These are phyloP conservation scores for Parelbella ahira DNA, from an alignment of 2,888 invertebrate genomes.

Conservation along the genomic window DNA sequence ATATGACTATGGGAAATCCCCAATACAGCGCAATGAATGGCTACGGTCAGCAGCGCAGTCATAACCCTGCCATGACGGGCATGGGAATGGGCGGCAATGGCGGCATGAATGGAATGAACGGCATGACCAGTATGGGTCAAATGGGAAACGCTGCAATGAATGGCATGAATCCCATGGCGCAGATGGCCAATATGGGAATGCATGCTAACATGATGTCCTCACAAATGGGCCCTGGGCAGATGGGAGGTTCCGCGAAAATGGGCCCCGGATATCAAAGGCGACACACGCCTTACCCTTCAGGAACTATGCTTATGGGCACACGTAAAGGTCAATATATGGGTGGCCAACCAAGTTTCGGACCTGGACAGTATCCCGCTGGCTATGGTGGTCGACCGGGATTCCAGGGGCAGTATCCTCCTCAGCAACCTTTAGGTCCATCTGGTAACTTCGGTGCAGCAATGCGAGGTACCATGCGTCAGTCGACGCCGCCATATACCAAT, in stretches of 20 bases:
- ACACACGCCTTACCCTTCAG: conserved; percentile 91
- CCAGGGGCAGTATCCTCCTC: conserved; percentile 84
- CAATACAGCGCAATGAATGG: conserved; percentile 82
- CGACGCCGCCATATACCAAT: conserved; percentile 84
- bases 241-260: conserved; percentile 85
- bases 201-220: conserved; percentile 85
- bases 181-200: conserved; percentile 88
- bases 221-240: conserved; percentile 84
- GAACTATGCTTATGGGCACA: conserved; percentile 92
- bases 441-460: conserved; percentile 78
- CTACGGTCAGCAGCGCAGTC: conserved; percentile 80
- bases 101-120: conserved; percentile 74
- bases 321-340: conserved; percentile 85
- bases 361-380: conserved; percentile 74
- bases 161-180: conserved; percentile 87
- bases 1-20: conserved; percentile 83
- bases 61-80: conserved; percentile 78
- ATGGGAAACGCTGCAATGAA: conserved; percentile 83
- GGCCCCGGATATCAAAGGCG: conserved; percentile 86
- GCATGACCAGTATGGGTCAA: conserved; percentile 83
- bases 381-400: conserved; percentile 78
- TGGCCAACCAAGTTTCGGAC: conserved; percentile 73
- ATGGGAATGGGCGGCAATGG: conserved; percentile 79
- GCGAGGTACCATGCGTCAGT: conserved; percentile 82
- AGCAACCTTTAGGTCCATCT: conserved; percentile 82